Evolutionary conservation across 2,888 invertebrate species (phyloP).

Genomic region (Helicoverpa assulta): DNA sequence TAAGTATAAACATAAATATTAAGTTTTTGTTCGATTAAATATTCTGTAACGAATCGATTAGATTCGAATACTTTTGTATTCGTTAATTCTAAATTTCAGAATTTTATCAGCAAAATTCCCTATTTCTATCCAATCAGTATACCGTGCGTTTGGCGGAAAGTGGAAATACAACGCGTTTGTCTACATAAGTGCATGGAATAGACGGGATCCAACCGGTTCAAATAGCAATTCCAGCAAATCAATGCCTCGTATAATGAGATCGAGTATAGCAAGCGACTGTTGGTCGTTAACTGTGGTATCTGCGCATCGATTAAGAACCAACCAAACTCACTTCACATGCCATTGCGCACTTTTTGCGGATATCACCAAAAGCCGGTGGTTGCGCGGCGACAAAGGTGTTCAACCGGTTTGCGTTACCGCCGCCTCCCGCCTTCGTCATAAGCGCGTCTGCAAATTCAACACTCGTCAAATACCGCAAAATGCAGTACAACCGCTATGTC

Average conservation of each 20-base stretch:
- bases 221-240: constrained; percentile 79
- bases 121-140: constrained; percentile 52
- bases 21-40: constrained; percentile 3
- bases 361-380: constrained; percentile 87
- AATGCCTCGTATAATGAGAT: constrained; percentile 79
- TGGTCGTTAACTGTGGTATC: constrained; percentile 73
- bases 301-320: constrained; percentile 80
- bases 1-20: constrained; percentile 4
- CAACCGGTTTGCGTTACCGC: constrained; percentile 87
- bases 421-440: constrained; percentile 82
- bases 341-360: constrained; percentile 87
- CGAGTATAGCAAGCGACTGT: constrained; percentile 73
- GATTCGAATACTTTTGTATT: constrained; percentile 6
- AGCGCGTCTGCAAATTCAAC: constrained; percentile 87
- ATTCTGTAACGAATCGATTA: background rate
- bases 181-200: constrained; percentile 73
- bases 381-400: constrained; percentile 84
- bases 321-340: constrained; percentile 81
- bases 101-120: constrained; percentile 13
- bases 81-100: constrained; percentile 19
- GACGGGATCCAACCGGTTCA: constrained; percentile 78
- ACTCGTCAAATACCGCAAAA: constrained; percentile 86
- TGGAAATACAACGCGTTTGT: constrained; percentile 73
- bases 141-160: constrained; percentile 69
- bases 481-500: constrained; percentile 75